Base-by-base conservation (phyloP, 2,113 vertebrate species). In the Stegostoma tigrinum region DNA sequence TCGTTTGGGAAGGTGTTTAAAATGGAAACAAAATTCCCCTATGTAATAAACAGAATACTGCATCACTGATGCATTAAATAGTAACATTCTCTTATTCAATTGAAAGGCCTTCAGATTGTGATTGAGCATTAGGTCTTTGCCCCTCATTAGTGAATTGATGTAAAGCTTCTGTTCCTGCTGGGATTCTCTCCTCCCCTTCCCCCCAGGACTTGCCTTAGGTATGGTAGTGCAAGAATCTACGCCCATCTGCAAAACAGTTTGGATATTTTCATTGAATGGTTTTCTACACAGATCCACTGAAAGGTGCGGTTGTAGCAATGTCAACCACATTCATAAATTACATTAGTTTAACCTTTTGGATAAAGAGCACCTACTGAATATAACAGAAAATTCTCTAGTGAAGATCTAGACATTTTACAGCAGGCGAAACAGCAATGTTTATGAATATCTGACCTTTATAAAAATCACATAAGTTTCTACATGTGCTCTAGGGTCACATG, bases 1-100 rank as follows among this genome's bases (percentile, higher is more conserved):
- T 72, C 67, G 48, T 52, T 95, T 48, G 68, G 72, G 67, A 94
- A 94, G 67, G 42, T 95, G 68, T 95, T 95, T 70, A 95, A 75
- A 95, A 72, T 72, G 94, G 94, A 72, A 75, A 45, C 94, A 95
- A 27, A 52, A 95, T 95, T 72, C 68, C 45, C 94, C 23, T 61
- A 14, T 95, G 94, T 95, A 72, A 95, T 52, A 95, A 95, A 95
- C 23, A 95, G 68, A 95, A 95, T 95, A 75, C 68, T 95, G 94
- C 45, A 72, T 95, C 68, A 72, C 27, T 95, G 42, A 42, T 95
- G 68, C 68, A 95, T 72, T 72, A 95, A 95, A 95, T 75, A 27
- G 38, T 72, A 68, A 48, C 10, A 72, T 95, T 95, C 94, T 72
- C 68, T 34, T 95, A 61, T 70, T 72, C 27, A 45, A 72, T 68